These are phyloP conservation scores for Mastomys natalensis DNA, from an alignment of 2,113 vertebrate genomes.

Conservation along the genomic window DNA sequence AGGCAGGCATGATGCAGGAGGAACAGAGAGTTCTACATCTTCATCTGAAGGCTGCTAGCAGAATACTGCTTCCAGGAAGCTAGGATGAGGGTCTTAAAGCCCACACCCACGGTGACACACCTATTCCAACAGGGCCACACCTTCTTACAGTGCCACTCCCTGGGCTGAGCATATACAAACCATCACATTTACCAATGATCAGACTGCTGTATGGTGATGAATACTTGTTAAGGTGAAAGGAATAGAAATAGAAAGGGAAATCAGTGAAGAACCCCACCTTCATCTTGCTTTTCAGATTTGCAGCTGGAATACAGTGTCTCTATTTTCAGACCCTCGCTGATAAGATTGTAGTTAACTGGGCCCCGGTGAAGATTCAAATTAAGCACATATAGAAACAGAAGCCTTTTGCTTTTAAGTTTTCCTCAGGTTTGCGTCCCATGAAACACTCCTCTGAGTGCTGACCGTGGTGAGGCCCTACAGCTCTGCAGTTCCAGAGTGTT, in stretches of 20 bases:
- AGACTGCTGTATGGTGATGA: background rate
- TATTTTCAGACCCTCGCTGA: background rate
- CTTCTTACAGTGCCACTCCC: too few relatives aligned
- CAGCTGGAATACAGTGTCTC: background rate
- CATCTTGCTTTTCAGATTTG: background rate
- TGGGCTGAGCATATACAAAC: too few relatives aligned
- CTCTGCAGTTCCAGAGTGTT: accelerated
- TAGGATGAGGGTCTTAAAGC: too few relatives aligned
- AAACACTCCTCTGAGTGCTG: background rate
- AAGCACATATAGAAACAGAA: conserved; percentile 10
- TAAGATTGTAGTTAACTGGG: background rate
- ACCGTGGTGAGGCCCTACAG: background rate
- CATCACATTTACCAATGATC: background rate
- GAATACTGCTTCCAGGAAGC: too few relatives aligned
- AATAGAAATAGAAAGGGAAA: background rate
- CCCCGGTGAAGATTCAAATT: background rate
- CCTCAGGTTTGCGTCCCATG: background rate
- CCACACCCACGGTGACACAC: too few relatives aligned
- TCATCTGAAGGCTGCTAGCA: too few relatives aligned
- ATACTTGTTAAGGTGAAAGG: background rate
- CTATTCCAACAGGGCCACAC: too few relatives aligned
- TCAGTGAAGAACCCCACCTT: background rate
- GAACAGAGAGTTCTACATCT: too few relatives aligned
- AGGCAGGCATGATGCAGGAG: too few relatives aligned
- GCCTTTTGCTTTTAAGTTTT: background rate